These are phyloP conservation scores for Simalia tracyae DNA, from an alignment of 2,797 vertebrate genomes.

Conservation along the genomic window DNA sequence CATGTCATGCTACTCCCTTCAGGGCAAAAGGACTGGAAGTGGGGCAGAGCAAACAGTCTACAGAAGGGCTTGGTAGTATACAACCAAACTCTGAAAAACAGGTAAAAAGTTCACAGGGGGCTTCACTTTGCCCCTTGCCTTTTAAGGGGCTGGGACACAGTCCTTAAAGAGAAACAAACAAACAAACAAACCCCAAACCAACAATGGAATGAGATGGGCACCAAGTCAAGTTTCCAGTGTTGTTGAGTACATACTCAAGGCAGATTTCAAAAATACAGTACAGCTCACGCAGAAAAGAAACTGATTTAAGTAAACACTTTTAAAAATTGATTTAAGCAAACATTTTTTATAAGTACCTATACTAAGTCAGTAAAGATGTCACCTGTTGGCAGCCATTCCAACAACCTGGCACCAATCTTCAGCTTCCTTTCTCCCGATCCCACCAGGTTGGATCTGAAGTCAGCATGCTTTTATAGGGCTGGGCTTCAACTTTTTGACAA, in stretches of 20 bases:
- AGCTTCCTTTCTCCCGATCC: background rate
- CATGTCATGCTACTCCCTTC: background rate
- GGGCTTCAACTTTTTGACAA: background rate
- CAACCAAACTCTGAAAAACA: background rate
- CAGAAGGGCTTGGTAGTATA: background rate
- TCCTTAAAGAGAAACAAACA: background rate
- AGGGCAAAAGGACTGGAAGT: background rate
- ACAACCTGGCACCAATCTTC: background rate
- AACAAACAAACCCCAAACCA: background rate
- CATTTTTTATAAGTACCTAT: background rate
- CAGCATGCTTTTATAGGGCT: background rate
- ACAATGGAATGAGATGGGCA: background rate
- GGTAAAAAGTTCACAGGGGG: background rate
- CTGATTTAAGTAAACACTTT: background rate
- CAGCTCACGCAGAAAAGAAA: background rate
- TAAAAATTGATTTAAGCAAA: background rate
- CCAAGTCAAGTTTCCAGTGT: background rate
- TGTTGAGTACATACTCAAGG: background rate
- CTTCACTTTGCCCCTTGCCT: too few species aligned
- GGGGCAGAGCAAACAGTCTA: background rate
- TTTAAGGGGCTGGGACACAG: too few species aligned
- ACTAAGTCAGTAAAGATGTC: background rate
- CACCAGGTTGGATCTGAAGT: background rate
- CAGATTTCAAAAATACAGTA: background rate
- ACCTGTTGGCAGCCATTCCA: background rate